Base-by-base conservation (phyloP, 30 jellyfish, hydroid and myxozoan species). In the Aurelia sp. region DNA sequence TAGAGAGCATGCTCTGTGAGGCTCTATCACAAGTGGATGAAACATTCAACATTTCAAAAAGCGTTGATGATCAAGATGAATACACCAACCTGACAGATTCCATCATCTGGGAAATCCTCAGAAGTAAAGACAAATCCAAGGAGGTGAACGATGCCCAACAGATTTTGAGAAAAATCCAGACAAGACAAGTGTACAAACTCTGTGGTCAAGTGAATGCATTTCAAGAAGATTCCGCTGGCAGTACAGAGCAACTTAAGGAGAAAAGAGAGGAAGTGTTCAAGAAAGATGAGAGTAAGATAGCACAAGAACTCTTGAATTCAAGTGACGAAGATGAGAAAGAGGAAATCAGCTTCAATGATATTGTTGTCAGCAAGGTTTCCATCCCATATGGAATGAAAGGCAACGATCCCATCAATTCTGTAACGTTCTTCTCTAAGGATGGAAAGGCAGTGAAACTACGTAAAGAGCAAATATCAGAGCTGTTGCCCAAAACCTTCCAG, bases 11-110 rank as follows among this genome's bases (percentile, higher is more conserved):
- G 97, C 22, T 93, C 60, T 35, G 61, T 38, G 94, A 93, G 74
- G 98, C 98, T 5, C 7, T 92, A 69, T 13, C 82, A 9, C 58
- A 57, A 67, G 97, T 82, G 71, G 91, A 84, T 53, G 51, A 78
- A 13, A 31, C 41, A 11, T 88, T 88, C 63, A 72, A 52, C 27
- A 88, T 88, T 13, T 88, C 85, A 58, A 75, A 30, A 60, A 38
- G 86, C 63, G 77, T 79, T 22, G n/a, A 67, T 7, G 86, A 92
- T 60, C 81, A 76, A 95, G 40, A 74, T 3, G 47, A 48, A 15
- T 85, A 78, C 91, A 86, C 92, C 1, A 24, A 61, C 73, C 67
- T 92, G 41, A 79, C 88, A n/a, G 98, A 92, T 87, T 81, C 93
- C 13, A 74, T 92, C 35, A 53, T 92, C 69, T 71, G 74, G 55